phyloP scores from a whole-genome alignment of 2,797 vertebrate genomes.

The Uromys caudimaculatus region DNA sequence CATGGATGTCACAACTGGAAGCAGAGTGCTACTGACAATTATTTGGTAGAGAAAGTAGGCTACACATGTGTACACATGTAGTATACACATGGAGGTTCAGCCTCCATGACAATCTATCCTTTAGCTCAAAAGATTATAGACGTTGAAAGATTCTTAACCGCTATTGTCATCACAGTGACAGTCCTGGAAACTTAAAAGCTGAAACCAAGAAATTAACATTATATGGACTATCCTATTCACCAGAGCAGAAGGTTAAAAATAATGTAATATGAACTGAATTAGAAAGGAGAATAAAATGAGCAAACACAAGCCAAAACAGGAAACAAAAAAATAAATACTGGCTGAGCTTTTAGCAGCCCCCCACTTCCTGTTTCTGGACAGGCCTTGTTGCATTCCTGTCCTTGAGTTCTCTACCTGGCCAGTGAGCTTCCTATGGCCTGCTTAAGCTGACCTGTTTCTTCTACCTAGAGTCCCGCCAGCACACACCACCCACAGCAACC shows the following conservation, averaged over 20 bases:
- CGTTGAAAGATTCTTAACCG: background rate
- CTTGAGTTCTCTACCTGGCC: background rate
- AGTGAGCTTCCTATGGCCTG: background rate
- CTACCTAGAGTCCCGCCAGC: background rate
- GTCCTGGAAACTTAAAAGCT: background rate
- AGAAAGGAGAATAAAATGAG: slow-evolving; percentile 45
- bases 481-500: background rate
- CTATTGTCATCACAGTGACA: background rate
- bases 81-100: background rate
- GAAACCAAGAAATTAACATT: slow-evolving; percentile 24
- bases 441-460: background rate
- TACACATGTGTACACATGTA: background rate
- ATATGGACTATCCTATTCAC: background rate
- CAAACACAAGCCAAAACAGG: slow-evolving; percentile 55
- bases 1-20: background rate
- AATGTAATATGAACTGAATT: background rate
- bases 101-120: background rate
- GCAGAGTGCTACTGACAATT: background rate
- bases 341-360: slow-evolving; percentile 21
- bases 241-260: background rate
- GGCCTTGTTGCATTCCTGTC: slow-evolving; percentile 18
- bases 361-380: slow-evolving; percentile 32
- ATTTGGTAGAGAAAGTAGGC: background rate
- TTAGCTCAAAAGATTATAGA: background rate
- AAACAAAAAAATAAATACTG: slow-evolving; percentile 37